These are phyloP conservation scores for Pachliopta kotzebuea DNA, from an alignment of 2,888 invertebrate species.

Conservation along the genomic window DNA sequence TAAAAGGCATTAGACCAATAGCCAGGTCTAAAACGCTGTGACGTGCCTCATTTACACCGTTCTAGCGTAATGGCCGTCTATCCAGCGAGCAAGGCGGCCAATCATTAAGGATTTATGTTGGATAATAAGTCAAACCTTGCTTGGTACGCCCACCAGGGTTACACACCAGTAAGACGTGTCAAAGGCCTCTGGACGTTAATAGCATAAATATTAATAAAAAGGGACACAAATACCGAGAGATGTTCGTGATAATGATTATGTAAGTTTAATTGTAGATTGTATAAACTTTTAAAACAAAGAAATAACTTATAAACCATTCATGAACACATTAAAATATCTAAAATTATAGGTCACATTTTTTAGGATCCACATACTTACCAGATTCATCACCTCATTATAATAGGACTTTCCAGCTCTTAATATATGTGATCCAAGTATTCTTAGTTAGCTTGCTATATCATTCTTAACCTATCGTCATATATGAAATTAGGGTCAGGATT, in stretches of 20 bases:
- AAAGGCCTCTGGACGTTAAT: slow-evolving; percentile 4
- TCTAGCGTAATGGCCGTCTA: slow-evolving; percentile 55
- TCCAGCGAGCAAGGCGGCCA: slow-evolving; percentile 44
- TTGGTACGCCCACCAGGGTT: slow-evolving; percentile 42
- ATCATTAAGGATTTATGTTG: slow-evolving; percentile 67
- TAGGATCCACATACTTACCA: too few species aligned
- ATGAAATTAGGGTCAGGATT: too few species aligned
- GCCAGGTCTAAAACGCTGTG: slow-evolving; percentile 46
- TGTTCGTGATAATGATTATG: not conserved
- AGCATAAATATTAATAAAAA: slow-evolving; percentile 17
- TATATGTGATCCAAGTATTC: too few species aligned
- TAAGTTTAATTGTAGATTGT: too few species aligned
- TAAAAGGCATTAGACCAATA: slow-evolving; percentile 45
- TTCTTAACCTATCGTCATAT: too few species aligned
- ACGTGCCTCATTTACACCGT: slow-evolving; percentile 61
- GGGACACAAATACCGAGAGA: slow-evolving; percentile 4
- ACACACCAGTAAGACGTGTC: slow-evolving; percentile 1
- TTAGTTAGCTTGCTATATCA: too few species aligned
- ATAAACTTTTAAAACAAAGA: too few species aligned
- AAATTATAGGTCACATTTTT: too few species aligned
- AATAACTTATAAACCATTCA: too few species aligned
- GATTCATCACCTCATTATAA: too few species aligned
- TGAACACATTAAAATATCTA: too few species aligned
- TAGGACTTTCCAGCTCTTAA: too few species aligned
- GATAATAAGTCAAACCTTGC: slow-evolving; percentile 52